Evolutionary conservation across 2,888 invertebrate species (phyloP), one percentile per base, ranked within the genome.

Genomic region (Scaptomyza polygonia): DNA sequence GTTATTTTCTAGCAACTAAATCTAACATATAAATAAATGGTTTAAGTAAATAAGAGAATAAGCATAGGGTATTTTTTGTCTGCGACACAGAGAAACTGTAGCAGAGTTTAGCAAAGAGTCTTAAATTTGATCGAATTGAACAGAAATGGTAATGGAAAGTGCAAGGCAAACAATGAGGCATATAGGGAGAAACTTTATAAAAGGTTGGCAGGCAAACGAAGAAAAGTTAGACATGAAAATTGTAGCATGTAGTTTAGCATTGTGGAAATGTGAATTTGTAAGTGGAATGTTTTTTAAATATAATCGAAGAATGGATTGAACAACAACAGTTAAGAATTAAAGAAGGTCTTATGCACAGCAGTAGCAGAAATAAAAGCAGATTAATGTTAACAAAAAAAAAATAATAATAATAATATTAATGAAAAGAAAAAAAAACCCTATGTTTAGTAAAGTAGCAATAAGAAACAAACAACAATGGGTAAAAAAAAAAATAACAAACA

Each of bases 151-250:
- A 45, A 58, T 53, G 32, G 63, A 45, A 65, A 61, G 65, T 59
- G 74, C 40, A 65, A 62, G 76, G 67, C 48, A 77, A 75, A 66
- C 66, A 76, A 75, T 75, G 81, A 78, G 79, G 79, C 83, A 69
- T 56, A 64, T 27, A 51, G 18, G 51, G 64, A 57, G 61, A 68
- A 74, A 81, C 73, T 71, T 79, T 67, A 69, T 74, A 66, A 77
- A 77, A 70, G n/a, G 21, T 14, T 14, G 49, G 47, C 57, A 52
- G 58, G 27, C 25, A 49, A 57, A 53, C 47, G 56, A 32, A 30
- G 12, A 44, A 42, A 66, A 57, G 61, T 48, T 36, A 73, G 53
- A 55, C 58, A 62, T 40, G 44, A 53, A 65, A 72, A 75, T 57
- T 64, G 57, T 73, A 72, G 68, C 34, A 71, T 63, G 72, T 78